These are phyloP conservation scores for Cynaeus angustus DNA, from an alignment of 2,888 invertebrate genomes.

Conservation along the genomic window DNA sequence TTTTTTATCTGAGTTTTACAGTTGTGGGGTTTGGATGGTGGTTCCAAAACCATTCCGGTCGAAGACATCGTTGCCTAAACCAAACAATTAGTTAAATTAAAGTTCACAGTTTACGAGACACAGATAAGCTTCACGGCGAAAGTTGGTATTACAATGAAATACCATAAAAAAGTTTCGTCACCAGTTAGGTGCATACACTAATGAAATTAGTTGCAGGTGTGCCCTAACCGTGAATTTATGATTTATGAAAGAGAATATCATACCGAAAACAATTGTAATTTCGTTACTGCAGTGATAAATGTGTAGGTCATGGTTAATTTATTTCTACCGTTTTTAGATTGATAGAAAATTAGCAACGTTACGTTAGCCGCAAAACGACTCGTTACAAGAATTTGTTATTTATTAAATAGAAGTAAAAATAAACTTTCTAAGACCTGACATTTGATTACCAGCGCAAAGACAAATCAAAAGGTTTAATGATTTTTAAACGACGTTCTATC, in stretches of 20 bases:
- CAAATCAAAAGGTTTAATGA: not conserved
- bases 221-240: too few relatives aligned
- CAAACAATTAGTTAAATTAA: not conserved
- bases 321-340: too few relatives aligned
- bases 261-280: too few relatives aligned
- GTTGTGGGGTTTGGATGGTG: conserved; percentile 64
- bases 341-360: too few relatives aligned
- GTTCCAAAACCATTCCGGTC: conserved; percentile 69
- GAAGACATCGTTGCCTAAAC: conserved; percentile 69
- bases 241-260: too few relatives aligned
- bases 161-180: conserved; percentile 9
- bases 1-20: conserved; percentile 51
- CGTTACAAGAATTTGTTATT: too few relatives aligned
- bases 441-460: not conserved
- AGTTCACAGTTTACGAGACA: not conserved
- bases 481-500: not conserved
- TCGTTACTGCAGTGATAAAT: too few relatives aligned
- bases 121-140: conserved; percentile 14
- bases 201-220: not conserved
- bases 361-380: too few relatives aligned
- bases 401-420: not conserved
- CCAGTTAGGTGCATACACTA: not conserved
- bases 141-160: conserved; percentile 10
- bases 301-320: too few relatives aligned
- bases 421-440: not conserved